Conservation (phyloP, 2,797 vertebrate species). For the Ctenochaetus hawaiiensis region DNA sequence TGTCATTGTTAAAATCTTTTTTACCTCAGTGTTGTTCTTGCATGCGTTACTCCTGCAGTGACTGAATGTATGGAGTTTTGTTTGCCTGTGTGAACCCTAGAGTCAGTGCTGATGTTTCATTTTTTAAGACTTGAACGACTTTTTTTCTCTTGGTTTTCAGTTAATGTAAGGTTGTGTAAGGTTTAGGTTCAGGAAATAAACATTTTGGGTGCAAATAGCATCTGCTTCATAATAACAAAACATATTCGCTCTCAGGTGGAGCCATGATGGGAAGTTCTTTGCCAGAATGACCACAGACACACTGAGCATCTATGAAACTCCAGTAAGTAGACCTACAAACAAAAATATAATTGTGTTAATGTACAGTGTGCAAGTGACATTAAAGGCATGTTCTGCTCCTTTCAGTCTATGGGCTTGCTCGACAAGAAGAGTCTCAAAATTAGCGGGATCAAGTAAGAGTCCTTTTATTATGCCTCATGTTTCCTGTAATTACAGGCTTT, state of each 20-base stretch:
- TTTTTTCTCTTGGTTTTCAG: no score
- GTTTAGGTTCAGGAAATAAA: no score
- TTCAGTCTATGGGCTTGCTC: constrained; percentile 96
- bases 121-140: no score
- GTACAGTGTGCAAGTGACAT: neutral
- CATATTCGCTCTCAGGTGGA: constrained; percentile 88
- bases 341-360: neutral
- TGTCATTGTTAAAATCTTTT: neutral
- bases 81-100: no score
- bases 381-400: constrained; percentile 41
- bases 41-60: neutral
- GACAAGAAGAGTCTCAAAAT: constrained; percentile 99
- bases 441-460: constrained; percentile 94
- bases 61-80: neutral
- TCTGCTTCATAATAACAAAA: neutral
- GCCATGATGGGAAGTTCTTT: constrained; percentile 98
- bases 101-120: no score
- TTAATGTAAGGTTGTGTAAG: no score
- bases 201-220: no score
- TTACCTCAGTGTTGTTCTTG: neutral
- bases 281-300: constrained; percentile 97
- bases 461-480: neutral
- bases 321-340: constrained; percentile 84
- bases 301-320: constrained; percentile 97
- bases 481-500: neutral